A percentile compares a stretch with the other conserved stretches of the same genome.
phyloP scores from a whole-genome alignment of 2,888 invertebrate genomes.

The Caenorhabditis japonica region DNA sequence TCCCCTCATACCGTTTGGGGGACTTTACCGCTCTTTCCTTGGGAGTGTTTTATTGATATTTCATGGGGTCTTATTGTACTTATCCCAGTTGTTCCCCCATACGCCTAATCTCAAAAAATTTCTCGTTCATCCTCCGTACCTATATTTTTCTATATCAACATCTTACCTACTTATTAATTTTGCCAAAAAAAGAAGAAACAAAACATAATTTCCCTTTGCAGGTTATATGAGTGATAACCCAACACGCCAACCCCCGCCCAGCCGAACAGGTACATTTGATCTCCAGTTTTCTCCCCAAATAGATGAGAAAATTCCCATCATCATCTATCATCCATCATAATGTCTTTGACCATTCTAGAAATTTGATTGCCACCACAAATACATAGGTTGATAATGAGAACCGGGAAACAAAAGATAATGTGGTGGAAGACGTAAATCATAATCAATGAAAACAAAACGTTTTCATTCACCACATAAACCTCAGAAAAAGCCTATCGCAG shows the following conservation, averaged over 20 bases:
- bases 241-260: slow-evolving; percentile 44
- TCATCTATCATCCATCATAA: not conserved
- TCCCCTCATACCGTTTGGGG: too few relatives aligned
- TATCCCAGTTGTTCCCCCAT: too few relatives aligned
- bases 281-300: not conserved
- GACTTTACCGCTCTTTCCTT: too few relatives aligned
- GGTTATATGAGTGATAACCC: slow-evolving; percentile 57
- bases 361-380: slow-evolving; percentile 36
- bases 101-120: too few relatives aligned
- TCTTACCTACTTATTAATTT: slow-evolving; percentile 6
- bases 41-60: too few relatives aligned
- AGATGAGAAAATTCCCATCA: not conserved
- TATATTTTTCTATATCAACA: too few relatives aligned
- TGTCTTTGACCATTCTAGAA: slow-evolving; percentile 1
- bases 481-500: too few relatives aligned
- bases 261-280: slow-evolving; percentile 39
- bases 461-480: not conserved
- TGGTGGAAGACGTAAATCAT: not conserved
- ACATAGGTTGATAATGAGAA: slow-evolving; percentile 6
- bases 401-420: slow-evolving; percentile 13
- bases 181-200: too few relatives aligned
- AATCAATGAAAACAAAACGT: not conserved
- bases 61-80: too few relatives aligned
- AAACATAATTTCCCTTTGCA: slow-evolving; percentile 21
- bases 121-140: not conserved